Base-by-base conservation (phyloP, 2,113 vertebrate species). In the Glaucomys volans region DNA sequence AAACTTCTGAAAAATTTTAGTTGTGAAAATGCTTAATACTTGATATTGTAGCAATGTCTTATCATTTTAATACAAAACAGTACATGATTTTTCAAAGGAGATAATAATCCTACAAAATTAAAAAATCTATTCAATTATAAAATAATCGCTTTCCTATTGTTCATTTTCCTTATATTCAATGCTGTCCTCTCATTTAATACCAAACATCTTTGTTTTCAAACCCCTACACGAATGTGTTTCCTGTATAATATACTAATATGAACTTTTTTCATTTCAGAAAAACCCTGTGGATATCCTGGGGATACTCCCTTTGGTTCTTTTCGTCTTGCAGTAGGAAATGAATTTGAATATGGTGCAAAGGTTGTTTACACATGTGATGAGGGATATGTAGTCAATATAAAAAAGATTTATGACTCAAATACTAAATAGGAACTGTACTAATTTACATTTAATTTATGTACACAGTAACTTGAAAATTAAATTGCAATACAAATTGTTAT, bases 201-300 rank as follows among this genome's bases (percentile, higher is more conserved):
- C n/a, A 28, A 72, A 75, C 75, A 22, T 80, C 4, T 2, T 42
- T 59, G 30, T 59, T 6, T 17, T 18, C 1, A 10, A 47, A 13
- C 18, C 59, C 37, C 11, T 72, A 37, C 1, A 30, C 62, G 52
- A 59, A 62, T 83, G 18, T 50, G 6, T n/a, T n/a, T 76, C 1
- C 7, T 24, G 2, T 50, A 47, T 24, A 44, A 5, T 4, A 40
- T 16, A 3, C 24, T 54, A 71, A 72, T 52, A 47, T 16, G 8
- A 22, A 7, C 35, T 30, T 62, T 52, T 88, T 32, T 62, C 12
- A 16, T 95, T 98, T 40, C 94, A 99, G 99, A 97, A 95, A 99
- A 72, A 50, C 96, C 98, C 50, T 99, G 99, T 95, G 99, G 99
- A 79, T 99, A 99, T 96, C 99, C 99, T 28, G 99, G 99, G 32